Percentiles rank a stretch among this genome's conserved stretches.
phyloP scores from a whole-genome alignment of 1,140 invertebrate species.

The Drosophila lacteicornis region DNA sequence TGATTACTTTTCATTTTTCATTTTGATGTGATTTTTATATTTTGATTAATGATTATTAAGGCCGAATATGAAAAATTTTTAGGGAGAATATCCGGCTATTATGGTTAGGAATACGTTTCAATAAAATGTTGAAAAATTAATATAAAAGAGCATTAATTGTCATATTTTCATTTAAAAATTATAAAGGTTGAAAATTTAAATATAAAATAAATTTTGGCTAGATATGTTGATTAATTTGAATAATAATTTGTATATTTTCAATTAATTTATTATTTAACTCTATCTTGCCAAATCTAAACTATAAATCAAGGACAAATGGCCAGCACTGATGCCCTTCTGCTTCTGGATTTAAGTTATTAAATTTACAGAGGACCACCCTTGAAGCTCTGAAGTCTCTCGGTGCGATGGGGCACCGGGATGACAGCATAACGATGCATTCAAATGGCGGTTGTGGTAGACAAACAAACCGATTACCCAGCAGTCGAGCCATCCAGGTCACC shows the following conservation, averaged over 20 bases:
- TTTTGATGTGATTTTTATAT: too few species aligned
- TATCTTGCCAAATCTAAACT: neutral
- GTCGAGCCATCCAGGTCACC: conserved; percentile 55
- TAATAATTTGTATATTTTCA: too few species aligned
- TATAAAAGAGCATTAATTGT: too few species aligned
- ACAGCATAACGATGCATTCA: conserved; percentile 76
- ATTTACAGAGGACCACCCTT: conserved; percentile 33
- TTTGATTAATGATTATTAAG: too few species aligned
- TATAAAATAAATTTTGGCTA: too few species aligned
- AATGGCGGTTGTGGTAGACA: conserved; percentile 65
- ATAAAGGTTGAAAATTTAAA: too few species aligned
- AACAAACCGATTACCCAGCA: conserved; percentile 79
- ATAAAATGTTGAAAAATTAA: too few species aligned
- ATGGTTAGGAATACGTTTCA: too few species aligned
- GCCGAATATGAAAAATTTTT: too few species aligned
- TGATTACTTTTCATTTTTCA: neutral
- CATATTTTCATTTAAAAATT: too few species aligned
- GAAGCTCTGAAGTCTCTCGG: neutral
- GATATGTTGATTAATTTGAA: too few species aligned
- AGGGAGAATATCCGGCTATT: too few species aligned
- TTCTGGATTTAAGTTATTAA: conserved; percentile 39
- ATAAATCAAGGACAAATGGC: neutral
- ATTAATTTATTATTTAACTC: neutral
- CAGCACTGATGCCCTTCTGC: conserved; percentile 5
- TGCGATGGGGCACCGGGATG: conserved; percentile 22